These are phyloP conservation scores for Otolemur crassicaudatus DNA, from an alignment of 2,797 vertebrate species.

Conservation along the genomic window DNA sequence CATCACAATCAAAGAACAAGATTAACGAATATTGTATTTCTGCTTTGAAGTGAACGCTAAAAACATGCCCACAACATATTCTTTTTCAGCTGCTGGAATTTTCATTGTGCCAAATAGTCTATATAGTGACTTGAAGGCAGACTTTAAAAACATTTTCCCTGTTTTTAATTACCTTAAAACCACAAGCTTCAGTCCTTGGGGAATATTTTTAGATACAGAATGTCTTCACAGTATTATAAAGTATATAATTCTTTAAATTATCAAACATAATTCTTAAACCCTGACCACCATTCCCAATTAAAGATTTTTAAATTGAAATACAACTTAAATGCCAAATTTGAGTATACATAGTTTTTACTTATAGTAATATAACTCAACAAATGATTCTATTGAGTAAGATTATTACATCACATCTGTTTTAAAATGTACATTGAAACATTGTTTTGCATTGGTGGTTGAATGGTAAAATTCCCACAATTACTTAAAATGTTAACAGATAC, in stretches of 20 bases:
- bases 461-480: not conserved
- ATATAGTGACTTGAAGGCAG: conserved; percentile 35
- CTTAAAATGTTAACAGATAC: not conserved
- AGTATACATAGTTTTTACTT: conserved; percentile 27
- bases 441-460: conserved; percentile 21
- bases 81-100: conserved; percentile 66
- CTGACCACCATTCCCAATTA: not conserved
- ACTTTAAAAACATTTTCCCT: conserved; percentile 71
- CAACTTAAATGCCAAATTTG: not conserved
- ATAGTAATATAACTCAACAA: conserved; percentile 14
- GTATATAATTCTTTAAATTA: conserved; percentile 49
- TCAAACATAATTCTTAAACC: conserved; percentile 46
- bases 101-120: conserved; percentile 70
- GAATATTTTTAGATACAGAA: conserved; percentile 62
- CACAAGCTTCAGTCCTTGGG: conserved; percentile 59
- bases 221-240: conserved; percentile 44
- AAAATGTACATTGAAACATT: conserved; percentile 25
- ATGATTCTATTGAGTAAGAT: not conserved
- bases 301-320: conserved; percentile 14
- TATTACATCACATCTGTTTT: not conserved
- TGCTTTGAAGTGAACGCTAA: conserved; percentile 82
- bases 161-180: conserved; percentile 72
- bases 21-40: conserved; percentile 84
- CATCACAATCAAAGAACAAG: conserved; percentile 84
- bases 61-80: conserved; percentile 72